These are phyloP conservation scores for Corythornis madagascariensis DNA, from an alignment of 2,113 vertebrate genomes.

Conservation along the genomic window DNA sequence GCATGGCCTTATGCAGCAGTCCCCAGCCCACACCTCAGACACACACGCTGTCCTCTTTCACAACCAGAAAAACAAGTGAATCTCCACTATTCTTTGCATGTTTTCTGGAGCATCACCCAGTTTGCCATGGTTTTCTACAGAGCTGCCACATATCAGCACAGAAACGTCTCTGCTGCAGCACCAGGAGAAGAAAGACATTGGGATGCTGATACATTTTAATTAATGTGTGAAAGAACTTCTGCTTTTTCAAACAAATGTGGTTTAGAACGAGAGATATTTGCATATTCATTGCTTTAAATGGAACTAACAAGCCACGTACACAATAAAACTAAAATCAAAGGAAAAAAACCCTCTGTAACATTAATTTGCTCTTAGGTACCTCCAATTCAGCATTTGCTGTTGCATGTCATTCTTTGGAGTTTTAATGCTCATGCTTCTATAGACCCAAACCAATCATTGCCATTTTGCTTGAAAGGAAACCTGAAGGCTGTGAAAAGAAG, in stretches of 20 bases:
- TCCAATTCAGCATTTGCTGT: conserved; percentile 1
- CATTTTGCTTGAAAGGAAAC: conserved; percentile 35
- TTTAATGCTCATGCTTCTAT: conserved; percentile 9
- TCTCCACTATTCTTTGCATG: background rate
- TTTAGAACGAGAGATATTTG: background rate
- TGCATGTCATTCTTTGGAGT: background rate
- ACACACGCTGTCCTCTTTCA: background rate
- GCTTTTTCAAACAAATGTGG: background rate
- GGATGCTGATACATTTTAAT: background rate
- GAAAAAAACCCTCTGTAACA: background rate
- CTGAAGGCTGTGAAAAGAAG: background rate
- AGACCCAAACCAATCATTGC: background rate
- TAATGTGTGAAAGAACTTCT: background rate
- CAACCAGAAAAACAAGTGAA: background rate
- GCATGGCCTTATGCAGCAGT: background rate
- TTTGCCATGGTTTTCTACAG: background rate
- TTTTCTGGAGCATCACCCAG: background rate
- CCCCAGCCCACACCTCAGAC: background rate
- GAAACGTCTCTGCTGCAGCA: rapidly evolving
- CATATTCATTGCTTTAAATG: background rate
- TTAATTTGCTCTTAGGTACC: conserved; percentile 9
- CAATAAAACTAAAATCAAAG: conserved; percentile 33
- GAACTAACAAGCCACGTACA: background rate
- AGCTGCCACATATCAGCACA: background rate
- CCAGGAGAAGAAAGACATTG: background rate